Evolutionary conservation across 1,140 invertebrate genomes (phyloP), one percentile per base, ranked within the genome.

Genomic region (Latrodectus geometricus): DNA sequence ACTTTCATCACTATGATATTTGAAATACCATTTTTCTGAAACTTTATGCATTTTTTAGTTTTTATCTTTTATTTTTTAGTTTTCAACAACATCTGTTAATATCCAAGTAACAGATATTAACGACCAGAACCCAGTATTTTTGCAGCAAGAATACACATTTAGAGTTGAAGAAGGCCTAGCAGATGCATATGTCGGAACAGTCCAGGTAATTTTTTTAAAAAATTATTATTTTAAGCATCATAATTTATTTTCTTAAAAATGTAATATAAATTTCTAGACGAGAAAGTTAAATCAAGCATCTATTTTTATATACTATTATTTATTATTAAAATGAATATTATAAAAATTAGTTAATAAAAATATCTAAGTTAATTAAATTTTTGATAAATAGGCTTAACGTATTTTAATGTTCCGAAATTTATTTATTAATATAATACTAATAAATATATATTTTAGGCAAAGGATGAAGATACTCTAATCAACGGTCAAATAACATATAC

Each of bases 91-190:
- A 0, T 96, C 95, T 1, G 95, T 97, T 0, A 96, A 96, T 89
- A 96, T 98, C 21, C 95, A 95, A 90, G 95, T 98, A 0, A 96
- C 95, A 0, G 96, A 97, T 89, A 96, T 97, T 61, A 97, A 97
- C 89, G 96, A 97, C 89, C 96, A 97, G 88, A 91, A 89, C 79
- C 91, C 91, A 48, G 95, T 95, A 88, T 97, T 97, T 90, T 93
- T 95, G 9, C 94, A 94, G 49, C 88, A 94, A 66, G 95, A 95
- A 0, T 97, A 97, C 95, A 91, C 95, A 95, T 97, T 97, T 90
- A 91, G 93, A 12, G 95, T 97, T 0, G 95, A 95, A 89, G 96
- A 97, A 93, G 96, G 96, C 77, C 92, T 93, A 68, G 91, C 93
- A 0, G 92, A 94, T 74, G 93, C 93, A 70, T 91, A 93, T 17